Base-by-base conservation (phyloP, 2,113 vertebrate species). In the Vicugna pacos region DNA sequence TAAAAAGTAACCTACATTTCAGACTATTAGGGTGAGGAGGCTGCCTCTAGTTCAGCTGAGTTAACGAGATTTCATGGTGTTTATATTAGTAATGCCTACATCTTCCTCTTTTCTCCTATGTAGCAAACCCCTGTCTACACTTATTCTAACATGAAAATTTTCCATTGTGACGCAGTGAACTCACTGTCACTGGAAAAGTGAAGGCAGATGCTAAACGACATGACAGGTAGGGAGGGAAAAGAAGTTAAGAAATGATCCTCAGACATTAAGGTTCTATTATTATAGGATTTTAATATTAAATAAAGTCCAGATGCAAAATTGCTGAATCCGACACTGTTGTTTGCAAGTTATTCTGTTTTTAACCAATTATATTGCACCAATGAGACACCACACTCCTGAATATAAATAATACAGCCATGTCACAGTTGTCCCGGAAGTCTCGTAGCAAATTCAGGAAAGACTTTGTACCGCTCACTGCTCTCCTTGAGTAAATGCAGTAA, bases 1-100 rank as follows among this genome's bases (percentile, higher is more conserved):
- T 42, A 42, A 62, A 82, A 91, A 80, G 24, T 54, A 91, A 89
- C 73, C 48, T 91, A 9, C 17, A 75, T 73, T 95, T 96, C 50
- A 91, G 17, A 75, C 96, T 93, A 62, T 60, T 38, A 82, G 54
- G 3, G 11, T 58, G 12, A 82, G 54, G 3, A 14, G 52, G 12
- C 26, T 85, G 56, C 54, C 38, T 35, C 26, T 73, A 54, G 6
- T 92, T 90, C n/a, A 24, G 14, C 20, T 73, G 76, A 77, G 82
- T 85, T 92, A 73, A 92, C 92, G 91, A 84, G 5, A 77, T 56
- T 79, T 75, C 14, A 15, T 50, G 9, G 42, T n/a, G 7, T 32
- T 62, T 77, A n/a, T 4, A 7, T 42, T 62, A 75, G 6, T 24
- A 26, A 65, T 73, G 83, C 5, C 2, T 69, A 88, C 42, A 6